phyloP scores from a whole-genome alignment of 92 coral and sea anemone species.

The Virgularia gustaviana region DNA sequence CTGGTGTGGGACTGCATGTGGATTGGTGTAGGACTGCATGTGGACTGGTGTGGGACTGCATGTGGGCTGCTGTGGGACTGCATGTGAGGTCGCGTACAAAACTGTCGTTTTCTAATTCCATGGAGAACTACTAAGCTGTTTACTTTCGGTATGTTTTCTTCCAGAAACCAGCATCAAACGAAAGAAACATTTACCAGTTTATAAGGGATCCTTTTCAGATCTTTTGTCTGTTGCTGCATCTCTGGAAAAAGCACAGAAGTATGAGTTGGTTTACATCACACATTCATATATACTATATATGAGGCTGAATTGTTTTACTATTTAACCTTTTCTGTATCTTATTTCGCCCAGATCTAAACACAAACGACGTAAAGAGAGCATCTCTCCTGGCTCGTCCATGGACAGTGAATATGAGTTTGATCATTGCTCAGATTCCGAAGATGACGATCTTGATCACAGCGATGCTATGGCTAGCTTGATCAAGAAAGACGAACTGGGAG shows the following conservation, averaged over 20 bases:
- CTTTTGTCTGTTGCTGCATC: constrained; percentile 29
- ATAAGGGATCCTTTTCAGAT: constrained; percentile 23
- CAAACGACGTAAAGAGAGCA: constrained; percentile 53
- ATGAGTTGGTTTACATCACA: constrained; percentile 12
- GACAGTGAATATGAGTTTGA: constrained; percentile 98
- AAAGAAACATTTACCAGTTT: neutral
- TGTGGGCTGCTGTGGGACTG: too few species aligned
- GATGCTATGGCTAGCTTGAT: constrained; percentile 83
- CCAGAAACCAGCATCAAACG: neutral
- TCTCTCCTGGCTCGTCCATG: constrained; percentile 86
- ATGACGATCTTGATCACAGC: constrained; percentile 76
- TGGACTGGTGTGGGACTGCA: too few species aligned
- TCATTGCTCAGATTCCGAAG: constrained; percentile 82
- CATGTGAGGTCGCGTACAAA: neutral
- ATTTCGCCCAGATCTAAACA: constrained; percentile 52
- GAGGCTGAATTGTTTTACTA: too few species aligned
- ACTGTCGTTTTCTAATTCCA: neutral
- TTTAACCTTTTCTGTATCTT: neutral
- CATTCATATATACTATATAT: too few species aligned
- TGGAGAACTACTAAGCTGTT: too few species aligned
- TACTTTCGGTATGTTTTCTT: too few species aligned
- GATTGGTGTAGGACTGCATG: too few species aligned
- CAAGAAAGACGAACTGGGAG: constrained; percentile 74
- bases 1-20: too few species aligned
- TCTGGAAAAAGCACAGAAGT: constrained; percentile 26